A percentile compares a stretch with the other conserved stretches of the same genome.
Evolutionary conservation across 2,113 vertebrate species (phyloP).

Genomic region (Speoplatyrhinus poulsoni): DNA sequence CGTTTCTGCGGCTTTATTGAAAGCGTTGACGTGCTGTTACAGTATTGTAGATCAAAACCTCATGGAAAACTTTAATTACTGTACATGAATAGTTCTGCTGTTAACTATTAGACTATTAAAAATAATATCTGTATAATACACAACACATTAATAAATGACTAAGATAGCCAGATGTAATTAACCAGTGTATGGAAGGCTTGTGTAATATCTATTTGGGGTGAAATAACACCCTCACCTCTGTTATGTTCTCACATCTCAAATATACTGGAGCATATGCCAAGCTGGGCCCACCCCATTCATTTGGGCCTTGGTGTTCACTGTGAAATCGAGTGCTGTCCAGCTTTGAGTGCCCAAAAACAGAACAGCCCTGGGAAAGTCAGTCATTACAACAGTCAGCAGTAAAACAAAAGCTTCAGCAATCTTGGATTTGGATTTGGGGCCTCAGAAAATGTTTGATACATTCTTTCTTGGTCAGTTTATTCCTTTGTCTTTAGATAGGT

Average conservation of each 20-base stretch:
- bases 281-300: constrained; percentile 40
- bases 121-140: neutral
- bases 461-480: constrained; percentile 10
- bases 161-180: neutral
- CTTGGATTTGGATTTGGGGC: constrained; percentile 33
- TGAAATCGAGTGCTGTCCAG: constrained; percentile 65
- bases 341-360: constrained; percentile 73
- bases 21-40: neutral
- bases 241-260: neutral
- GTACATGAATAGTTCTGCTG: neutral
- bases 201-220: too few relatives aligned
- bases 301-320: constrained; percentile 54
- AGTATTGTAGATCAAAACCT: neutral
- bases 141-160: neutral
- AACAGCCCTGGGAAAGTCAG: constrained; percentile 68
- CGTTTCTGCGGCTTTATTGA: neutral
- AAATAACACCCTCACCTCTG: too few relatives aligned
- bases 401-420: constrained; percentile 48
- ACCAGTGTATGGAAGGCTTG: too few relatives aligned
- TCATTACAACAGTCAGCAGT: constrained; percentile 52
- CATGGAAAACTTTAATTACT: neutral
- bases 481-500: neutral
- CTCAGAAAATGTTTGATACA: constrained; percentile 24
- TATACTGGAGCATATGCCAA: constrained; percentile 2
- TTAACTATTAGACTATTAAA: neutral